These are phyloP conservation scores for Hylyphantes graminicola DNA, from an alignment of 1,140 invertebrate species.

Conservation along the genomic window DNA sequence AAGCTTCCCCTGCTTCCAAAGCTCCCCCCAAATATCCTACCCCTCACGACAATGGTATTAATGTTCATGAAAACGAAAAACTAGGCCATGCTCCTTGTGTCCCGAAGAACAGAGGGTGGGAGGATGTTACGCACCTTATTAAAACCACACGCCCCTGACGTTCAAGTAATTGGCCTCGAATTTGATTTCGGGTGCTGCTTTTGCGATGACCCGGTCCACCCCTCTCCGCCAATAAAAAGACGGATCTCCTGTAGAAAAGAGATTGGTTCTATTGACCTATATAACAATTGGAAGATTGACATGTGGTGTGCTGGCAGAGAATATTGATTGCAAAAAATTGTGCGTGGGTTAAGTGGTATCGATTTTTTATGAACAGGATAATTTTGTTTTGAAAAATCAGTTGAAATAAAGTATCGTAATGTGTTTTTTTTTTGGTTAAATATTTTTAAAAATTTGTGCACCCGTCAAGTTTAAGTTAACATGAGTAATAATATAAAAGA, in stretches of 20 bases:
- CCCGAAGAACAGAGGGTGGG: not conserved
- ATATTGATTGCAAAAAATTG: too few species aligned
- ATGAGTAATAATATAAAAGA: too few species aligned
- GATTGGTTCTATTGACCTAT: constrained; percentile 30
- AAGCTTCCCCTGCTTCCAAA: too few species aligned
- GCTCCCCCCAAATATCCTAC: too few species aligned
- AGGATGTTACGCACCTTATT: constrained; percentile 14
- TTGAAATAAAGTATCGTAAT: too few species aligned
- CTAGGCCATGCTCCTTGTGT: constrained; percentile 8
- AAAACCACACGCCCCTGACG: constrained; percentile 8
- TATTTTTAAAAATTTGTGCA: too few species aligned
- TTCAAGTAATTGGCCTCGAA: constrained; percentile 11
- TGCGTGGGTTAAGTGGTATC: too few species aligned
- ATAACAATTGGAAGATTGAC: not conserved
- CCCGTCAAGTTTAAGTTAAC: too few species aligned
- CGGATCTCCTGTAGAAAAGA: constrained; percentile 1
- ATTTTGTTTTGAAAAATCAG: too few species aligned
- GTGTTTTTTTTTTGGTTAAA: too few species aligned
- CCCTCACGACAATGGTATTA: constrained; percentile 6
- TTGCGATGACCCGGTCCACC: constrained; percentile 20
- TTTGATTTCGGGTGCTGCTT: constrained; percentile 11
- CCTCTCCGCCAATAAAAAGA: constrained; percentile 39
- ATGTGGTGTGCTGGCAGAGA: not conserved
- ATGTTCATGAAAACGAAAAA: constrained; percentile 11
- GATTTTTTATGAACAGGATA: too few species aligned